A percentile compares a stretch with the other conserved stretches of the same genome.
Evolutionary conservation across 2,113 vertebrate genomes (phyloP).

Genomic region (Shinisaurus crocodilurus): DNA sequence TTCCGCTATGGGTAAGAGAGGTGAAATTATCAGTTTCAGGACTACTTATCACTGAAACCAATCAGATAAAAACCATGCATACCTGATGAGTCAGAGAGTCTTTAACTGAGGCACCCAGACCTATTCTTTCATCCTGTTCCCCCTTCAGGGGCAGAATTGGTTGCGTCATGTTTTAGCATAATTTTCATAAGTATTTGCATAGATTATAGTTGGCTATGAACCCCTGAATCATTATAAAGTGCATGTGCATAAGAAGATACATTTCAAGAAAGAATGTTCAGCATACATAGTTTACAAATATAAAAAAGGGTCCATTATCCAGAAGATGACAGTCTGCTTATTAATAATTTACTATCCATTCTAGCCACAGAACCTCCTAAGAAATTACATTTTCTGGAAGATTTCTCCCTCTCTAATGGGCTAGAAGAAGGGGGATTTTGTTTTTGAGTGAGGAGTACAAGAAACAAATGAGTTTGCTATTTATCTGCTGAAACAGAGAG

Average conservation of each 20-base stretch:
- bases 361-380: not conserved
- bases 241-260: not conserved
- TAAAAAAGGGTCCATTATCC: not conserved
- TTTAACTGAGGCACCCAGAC: not conserved
- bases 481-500: too few relatives aligned
- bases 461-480: not conserved
- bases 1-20: not conserved
- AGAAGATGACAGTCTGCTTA: not conserved
- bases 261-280: not conserved
- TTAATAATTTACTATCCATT: not conserved
- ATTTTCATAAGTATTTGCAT: conserved; percentile 27
- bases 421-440: not conserved
- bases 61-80: conserved; percentile 4
- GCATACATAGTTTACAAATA: not conserved
- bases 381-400: not conserved
- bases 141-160: not conserved
- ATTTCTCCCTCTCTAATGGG: not conserved
- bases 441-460: not conserved
- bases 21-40: not conserved
- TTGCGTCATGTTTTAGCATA: not conserved
- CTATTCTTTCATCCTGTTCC: conserved; percentile 2
- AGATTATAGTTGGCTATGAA: not conserved
- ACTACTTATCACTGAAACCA: conserved; percentile 47
- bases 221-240: conserved; percentile 7
- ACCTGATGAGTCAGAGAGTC: not conserved